These are phyloP conservation scores for Bombus balteatus DNA, from an alignment of 1,140 invertebrate species.

Conservation along the genomic window DNA sequence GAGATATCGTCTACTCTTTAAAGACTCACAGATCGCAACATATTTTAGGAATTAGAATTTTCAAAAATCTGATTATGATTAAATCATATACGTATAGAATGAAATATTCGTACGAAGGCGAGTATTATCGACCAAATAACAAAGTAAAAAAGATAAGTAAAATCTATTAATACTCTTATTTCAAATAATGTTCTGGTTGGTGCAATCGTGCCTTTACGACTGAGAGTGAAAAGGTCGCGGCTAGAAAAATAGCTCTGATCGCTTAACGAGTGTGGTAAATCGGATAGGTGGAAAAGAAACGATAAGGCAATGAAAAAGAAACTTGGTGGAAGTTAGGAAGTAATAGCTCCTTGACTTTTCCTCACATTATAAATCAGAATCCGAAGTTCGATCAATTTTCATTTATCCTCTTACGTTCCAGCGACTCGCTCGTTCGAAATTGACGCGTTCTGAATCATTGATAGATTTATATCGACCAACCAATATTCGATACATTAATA, in stretches of 20 bases:
- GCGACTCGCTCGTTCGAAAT: neutral
- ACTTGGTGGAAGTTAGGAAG: neutral
- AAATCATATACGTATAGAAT: no score
- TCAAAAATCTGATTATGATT: no score
- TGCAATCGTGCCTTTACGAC: no score
- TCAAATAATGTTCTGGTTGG: no score
- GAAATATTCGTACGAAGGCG: no score
- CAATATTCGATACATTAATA: conserved; percentile 29
- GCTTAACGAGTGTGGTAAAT: neutral
- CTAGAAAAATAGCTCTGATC: neutral
- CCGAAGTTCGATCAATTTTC: conserved; percentile 33
- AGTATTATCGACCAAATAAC: no score
- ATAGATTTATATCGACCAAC: conserved; percentile 36
- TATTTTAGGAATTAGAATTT: no score
- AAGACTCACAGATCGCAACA: no score
- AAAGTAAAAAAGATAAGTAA: no score
- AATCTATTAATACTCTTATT: no score
- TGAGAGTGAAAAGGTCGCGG: no score
- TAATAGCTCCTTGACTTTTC: neutral
- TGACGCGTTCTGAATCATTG: conserved; percentile 41
- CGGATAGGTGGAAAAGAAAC: neutral
- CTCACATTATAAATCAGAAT: conserved; percentile 31
- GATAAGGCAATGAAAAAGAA: neutral
- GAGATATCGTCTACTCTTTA: neutral
- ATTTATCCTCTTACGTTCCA: conserved; percentile 17